Evolutionary conservation across 2,888 invertebrate species (phyloP).

Genomic region (Polydrusus pterygomalis): DNA sequence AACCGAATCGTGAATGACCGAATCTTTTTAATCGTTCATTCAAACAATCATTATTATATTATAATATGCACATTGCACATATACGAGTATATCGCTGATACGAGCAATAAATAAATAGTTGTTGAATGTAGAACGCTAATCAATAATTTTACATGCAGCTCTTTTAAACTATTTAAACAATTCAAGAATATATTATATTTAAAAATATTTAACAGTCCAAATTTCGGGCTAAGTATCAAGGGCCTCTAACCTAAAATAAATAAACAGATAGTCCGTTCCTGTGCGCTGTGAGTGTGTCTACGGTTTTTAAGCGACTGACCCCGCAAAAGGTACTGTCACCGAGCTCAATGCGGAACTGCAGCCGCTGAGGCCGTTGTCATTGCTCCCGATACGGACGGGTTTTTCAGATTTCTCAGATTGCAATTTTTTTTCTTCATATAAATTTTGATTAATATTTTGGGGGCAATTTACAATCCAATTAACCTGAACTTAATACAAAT

Average conservation of each 20-base stretch:
- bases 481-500: slow-evolving; percentile 6
- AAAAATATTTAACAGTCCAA: no score
- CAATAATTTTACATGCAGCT: no score
- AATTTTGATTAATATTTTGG: slow-evolving; percentile 25
- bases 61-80: no score
- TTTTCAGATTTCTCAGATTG: slow-evolving; percentile 21
- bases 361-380: slow-evolving; percentile 20
- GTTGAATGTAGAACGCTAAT: neutral
- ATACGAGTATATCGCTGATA: no score
- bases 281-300: neutral
- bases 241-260: no score
- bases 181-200: no score
- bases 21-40: no score
- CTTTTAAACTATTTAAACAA: no score
- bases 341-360: slow-evolving; percentile 24
- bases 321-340: slow-evolving; percentile 26
- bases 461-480: slow-evolving; percentile 23
- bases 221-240: no score
- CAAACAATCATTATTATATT: no score
- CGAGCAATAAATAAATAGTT: no score
- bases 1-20: no score
- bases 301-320: slow-evolving; percentile 25
- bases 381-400: slow-evolving; percentile 29
- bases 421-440: slow-evolving; percentile 14
- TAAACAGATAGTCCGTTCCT: neutral